These are phyloP conservation scores for Flexamia atlantica DNA, from an alignment of 2,888 invertebrate genomes.

Conservation along the genomic window DNA sequence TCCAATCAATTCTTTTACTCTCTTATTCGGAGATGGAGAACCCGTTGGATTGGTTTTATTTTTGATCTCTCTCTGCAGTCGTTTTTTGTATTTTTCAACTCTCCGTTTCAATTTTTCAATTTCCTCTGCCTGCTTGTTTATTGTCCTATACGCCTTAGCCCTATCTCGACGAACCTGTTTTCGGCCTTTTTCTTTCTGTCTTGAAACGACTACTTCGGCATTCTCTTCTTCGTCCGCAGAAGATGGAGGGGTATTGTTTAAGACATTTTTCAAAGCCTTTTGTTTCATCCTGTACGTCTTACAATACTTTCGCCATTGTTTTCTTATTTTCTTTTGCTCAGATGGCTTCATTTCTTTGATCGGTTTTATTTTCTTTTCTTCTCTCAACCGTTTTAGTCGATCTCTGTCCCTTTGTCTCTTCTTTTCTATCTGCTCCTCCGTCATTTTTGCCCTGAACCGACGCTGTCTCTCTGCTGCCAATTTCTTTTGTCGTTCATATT, in stretches of 20 bases:
- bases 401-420: constrained; percentile 47
- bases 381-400: constrained; percentile 35
- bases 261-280: neutral
- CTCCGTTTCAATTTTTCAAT: neutral
- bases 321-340: constrained; percentile 4
- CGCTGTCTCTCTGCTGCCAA: constrained; percentile 49
- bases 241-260: neutral
- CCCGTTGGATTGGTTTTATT: neutral
- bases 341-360: neutral
- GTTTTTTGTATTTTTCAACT: constrained; percentile 10
- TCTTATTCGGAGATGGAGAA: neutral
- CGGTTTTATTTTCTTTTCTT: constrained; percentile 49
- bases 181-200: neutral
- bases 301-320: constrained; percentile 34
- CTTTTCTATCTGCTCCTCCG: constrained; percentile 47
- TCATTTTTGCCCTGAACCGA: constrained; percentile 41
- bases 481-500: constrained; percentile 48
- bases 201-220: neutral
- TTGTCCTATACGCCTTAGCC: constrained; percentile 6
- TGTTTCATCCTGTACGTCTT: neutral
- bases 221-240: neutral
- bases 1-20: constrained; percentile 7
- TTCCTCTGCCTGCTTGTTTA: neutral
- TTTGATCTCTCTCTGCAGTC: neutral
- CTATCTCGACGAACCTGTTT: constrained; percentile 25